Base-by-base conservation (phyloP, 1,140 invertebrate genomes). In the Halotydeus destructor region DNA sequence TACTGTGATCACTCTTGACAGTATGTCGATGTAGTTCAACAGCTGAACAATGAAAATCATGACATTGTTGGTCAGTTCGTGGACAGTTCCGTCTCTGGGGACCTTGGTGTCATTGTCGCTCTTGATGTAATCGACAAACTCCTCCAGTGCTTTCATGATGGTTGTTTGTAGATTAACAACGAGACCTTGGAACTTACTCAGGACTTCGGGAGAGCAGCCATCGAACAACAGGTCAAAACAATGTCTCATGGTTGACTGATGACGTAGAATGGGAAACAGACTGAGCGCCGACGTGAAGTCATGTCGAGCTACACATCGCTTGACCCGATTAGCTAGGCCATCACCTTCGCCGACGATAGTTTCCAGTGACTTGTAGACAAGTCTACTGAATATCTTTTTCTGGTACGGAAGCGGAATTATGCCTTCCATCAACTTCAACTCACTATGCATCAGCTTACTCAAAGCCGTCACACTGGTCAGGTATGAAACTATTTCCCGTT, bases 11-110 rank as follows among this genome's bases (percentile, higher is more conserved):
- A 53, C 52, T 26, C 34, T 40, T 9, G 46, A 46, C 18, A 53
- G 39, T 27, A 53, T 50, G 38, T 53, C 51, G 25, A 49, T 27
- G 38, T 46, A 55, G 22, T 53, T 50, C 12, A 75, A 69, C 36
- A 88, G 62, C 53, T 84, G 78, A 58, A 85, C 79, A 32, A 83
- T 63, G 61, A 86, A 80, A 46, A 84, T 75, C 31, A 88, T 56
- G 27, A 89, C 82, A 59, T 93, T 89, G 38, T 78, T 84, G 3
- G 86, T 89, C 32, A 89, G 64, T 61, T 96, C 84, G 57, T 91
- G 86, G 19, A 96, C 88, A 1, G 88, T 96, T 43, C 88, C 89
- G 68, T 96, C 89, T 59, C 76, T 79, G 0, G 89, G 84, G 52
- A 89, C 69, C 49, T 75, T 73, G 3, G 75, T 71, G 26, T 78